A percentile compares a stretch with the other conserved stretches of the same genome.
Conservation (phyloP, 2,888 invertebrate species). For the Ephialtes manifestator region DNA sequence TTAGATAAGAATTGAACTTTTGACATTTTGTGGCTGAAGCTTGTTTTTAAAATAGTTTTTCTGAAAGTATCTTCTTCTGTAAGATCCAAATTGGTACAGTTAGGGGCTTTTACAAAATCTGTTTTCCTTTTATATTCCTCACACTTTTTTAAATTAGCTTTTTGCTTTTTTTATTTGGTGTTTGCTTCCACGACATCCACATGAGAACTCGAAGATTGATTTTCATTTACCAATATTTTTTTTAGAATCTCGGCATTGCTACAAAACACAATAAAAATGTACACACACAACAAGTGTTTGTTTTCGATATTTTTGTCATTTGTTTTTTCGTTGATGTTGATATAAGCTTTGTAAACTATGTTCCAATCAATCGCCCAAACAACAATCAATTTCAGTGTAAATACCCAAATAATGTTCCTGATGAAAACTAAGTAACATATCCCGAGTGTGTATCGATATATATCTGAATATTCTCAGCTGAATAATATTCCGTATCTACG, state of each 20-base stretch:
- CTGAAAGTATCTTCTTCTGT: too few relatives aligned
- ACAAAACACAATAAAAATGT: not conserved
- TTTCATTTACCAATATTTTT: not conserved
- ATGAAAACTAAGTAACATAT: conserved; percentile 1
- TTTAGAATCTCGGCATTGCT: not conserved
- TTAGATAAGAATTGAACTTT: not conserved
- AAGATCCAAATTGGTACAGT: too few relatives aligned
- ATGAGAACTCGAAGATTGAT: conserved; percentile 12
- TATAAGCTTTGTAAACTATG: conserved; percentile 1
- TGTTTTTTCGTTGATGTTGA: not conserved
- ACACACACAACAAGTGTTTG: not conserved
- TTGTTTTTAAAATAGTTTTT: not conserved
- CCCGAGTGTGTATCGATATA: conserved; percentile 9
- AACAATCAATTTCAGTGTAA: conserved; percentile 10
- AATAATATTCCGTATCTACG: conserved; percentile 62
- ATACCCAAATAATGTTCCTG: conserved; percentile 39
- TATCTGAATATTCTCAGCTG: conserved; percentile 46
- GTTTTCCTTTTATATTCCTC: not conserved
- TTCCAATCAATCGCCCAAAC: not conserved
- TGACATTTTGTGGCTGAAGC: not conserved
- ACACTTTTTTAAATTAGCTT: not conserved
- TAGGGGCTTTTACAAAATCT: not conserved
- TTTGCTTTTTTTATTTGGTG: not conserved
- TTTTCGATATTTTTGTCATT: too few relatives aligned
- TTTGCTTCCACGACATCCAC: too few relatives aligned